Conservation (phyloP, 2,888 invertebrate genomes). For the Gari tellinella region DNA sequence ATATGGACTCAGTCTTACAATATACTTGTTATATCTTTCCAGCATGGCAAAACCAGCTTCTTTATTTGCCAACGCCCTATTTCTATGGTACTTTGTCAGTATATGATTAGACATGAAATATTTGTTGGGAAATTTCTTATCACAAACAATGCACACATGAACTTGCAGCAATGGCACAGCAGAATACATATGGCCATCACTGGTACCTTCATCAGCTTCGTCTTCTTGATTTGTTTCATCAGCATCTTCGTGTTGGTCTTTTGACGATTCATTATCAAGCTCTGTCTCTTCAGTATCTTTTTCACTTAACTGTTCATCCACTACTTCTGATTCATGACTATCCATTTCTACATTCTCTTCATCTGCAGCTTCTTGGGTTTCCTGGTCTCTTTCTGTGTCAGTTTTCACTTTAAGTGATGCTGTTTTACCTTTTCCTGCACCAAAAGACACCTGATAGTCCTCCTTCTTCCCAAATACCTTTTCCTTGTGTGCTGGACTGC, state of each 20-base stretch:
- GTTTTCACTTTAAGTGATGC: conserved; percentile 1
- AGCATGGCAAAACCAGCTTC: conserved; percentile 87
- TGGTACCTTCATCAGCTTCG: conserved; percentile 1
- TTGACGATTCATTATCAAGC: conserved; percentile 1
- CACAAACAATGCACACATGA: conserved; percentile 75
- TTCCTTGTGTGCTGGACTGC: conserved; percentile 50
- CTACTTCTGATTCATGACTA: not conserved
- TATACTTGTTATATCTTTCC: conserved; percentile 90
- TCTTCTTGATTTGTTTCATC: not conserved
- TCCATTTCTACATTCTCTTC: conserved; percentile 17
- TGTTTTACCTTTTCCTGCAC: conserved; percentile 17
- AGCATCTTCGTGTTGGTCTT: conserved; percentile 9
- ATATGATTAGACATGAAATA: conserved; percentile 85
- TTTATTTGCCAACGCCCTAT: conserved; percentile 86
- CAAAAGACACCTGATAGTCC: not conserved
- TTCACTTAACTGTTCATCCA: conserved; percentile 27
- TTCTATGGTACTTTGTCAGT: conserved; percentile 93
- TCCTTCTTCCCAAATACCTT: conserved; percentile 20
- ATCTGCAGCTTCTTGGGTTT: not conserved
- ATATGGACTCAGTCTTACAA: conserved; percentile 93
- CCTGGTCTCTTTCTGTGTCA: conserved; percentile 2
- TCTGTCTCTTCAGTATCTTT: conserved; percentile 12
- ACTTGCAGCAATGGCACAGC: conserved; percentile 4
- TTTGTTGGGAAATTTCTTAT: conserved; percentile 76
- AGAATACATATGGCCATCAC: not conserved